Base-by-base conservation (phyloP, 2,113 vertebrate genomes). In the Tachycineta bicolor region DNA sequence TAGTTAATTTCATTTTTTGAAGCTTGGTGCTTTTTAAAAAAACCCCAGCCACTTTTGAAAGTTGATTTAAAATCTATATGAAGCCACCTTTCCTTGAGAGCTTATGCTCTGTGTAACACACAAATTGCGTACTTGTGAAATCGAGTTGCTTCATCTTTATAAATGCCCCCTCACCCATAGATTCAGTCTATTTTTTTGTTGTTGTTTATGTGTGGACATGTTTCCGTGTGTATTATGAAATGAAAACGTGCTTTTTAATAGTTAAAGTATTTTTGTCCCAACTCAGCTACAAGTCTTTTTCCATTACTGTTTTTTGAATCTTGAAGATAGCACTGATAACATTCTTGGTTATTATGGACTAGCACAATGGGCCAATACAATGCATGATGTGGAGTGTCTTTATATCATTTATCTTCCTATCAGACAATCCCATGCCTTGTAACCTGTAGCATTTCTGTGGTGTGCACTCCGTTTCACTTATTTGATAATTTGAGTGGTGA, bases 401-500 rank as follows among this genome's bases (percentile, higher is more conserved):
- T 23, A 5, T 76, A 17, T 47, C 3, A 2, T 60, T 84, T 83
- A 79, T 83, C 77, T 90, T 89, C 37, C 52, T 43, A 31, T 69
- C 37, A 63, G 58, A 28, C 43, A 86, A 53, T 76, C 47, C 53
- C 7, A 4, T 80, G 62, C 76, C 65, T 69, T 47, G 46, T 87
- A 87, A 92, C 81, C 39, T 53, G 55, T 29, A 47, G 15, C 50
- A 8, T 71, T 84, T 62, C 76, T 88, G 59, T 79, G 22, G 28
- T 71, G 53, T 83, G 47, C 39, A 16, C 79, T 84, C 5, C 5
- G 41, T 92, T 96, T 94, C 69, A 75, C 92, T 94, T 86, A 78
- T 91, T 96, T 86, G 82, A 84, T 98, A 90, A 91, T 95, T 63
- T 43, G 21, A 83, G n/a, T 4, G 20, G 78, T 78, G 75, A 96